These are phyloP conservation scores for Scolopax mira DNA, from an alignment of 2,113 vertebrate species.

Conservation along the genomic window DNA sequence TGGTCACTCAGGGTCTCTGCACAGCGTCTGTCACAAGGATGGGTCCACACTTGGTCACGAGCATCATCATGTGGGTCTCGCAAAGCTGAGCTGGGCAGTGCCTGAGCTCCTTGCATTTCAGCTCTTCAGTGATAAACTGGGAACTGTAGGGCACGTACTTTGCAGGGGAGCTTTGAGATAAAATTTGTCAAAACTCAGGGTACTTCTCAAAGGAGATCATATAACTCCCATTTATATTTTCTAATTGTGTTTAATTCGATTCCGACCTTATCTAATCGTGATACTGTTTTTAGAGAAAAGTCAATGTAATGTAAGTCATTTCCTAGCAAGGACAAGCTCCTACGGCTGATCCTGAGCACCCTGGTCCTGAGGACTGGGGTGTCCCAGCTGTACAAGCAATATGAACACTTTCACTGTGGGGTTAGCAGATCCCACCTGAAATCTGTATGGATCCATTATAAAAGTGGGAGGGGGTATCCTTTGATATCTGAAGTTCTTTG, in stretches of 20 bases:
- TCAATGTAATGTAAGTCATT: neutral
- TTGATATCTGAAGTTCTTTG: neutral
- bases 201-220: neutral
- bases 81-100: neutral
- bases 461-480: neutral
- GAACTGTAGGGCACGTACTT: neutral
- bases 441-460: neutral
- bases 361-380: neutral
- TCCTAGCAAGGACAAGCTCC: neutral
- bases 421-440: neutral
- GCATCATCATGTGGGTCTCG: neutral
- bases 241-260: neutral
- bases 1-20: neutral
- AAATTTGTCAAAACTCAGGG: neutral
- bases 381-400: neutral
- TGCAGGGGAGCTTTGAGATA: neutral
- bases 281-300: neutral
- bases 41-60: neutral
- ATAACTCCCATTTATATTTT: neutral
- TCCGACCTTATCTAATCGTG: neutral
- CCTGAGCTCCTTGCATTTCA: neutral
- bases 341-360: neutral
- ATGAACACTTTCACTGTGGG: neutral
- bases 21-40: neutral
- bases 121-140: neutral